Evolutionary conservation across 2,113 vertebrate genomes (phyloP).

Genomic region (Neodontobutis hainanensis): DNA sequence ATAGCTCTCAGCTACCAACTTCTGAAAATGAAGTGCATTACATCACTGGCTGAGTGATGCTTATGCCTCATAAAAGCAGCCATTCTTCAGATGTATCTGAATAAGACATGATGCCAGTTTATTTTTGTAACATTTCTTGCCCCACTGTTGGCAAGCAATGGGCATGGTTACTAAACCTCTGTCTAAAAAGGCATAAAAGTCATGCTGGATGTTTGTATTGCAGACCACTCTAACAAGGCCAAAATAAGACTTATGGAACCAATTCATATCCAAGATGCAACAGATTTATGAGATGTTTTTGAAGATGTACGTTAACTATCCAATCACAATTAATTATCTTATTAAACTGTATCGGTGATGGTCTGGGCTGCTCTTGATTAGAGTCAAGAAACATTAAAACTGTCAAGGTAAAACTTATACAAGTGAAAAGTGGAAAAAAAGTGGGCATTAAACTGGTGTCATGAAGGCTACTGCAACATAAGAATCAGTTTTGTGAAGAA

Average conservation of each 20-base stretch:
- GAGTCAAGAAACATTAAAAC: constrained; percentile 20
- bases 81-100: constrained; percentile 61
- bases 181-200: constrained; percentile 20
- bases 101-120: constrained; percentile 68
- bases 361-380: no score
- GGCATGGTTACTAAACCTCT: constrained; percentile 48
- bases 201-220: constrained; percentile 6
- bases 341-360: no score
- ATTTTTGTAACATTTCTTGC: constrained; percentile 63
- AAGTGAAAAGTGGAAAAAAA: no score
- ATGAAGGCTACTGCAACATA: no score
- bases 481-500: no score
- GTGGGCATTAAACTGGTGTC: no score
- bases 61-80: constrained; percentile 38
- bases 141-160: constrained; percentile 55
- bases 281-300: no score
- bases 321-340: no score
- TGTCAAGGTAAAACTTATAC: background rate
- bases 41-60: constrained; percentile 34
- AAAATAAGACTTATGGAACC: no score
- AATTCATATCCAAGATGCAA: no score
- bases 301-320: no score
- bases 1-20: constrained; percentile 23
- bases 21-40: constrained; percentile 48
- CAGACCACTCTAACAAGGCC: background rate